phyloP scores from a whole-genome alignment of 2,113 vertebrate species.

The Microcebus griseorufus region DNA sequence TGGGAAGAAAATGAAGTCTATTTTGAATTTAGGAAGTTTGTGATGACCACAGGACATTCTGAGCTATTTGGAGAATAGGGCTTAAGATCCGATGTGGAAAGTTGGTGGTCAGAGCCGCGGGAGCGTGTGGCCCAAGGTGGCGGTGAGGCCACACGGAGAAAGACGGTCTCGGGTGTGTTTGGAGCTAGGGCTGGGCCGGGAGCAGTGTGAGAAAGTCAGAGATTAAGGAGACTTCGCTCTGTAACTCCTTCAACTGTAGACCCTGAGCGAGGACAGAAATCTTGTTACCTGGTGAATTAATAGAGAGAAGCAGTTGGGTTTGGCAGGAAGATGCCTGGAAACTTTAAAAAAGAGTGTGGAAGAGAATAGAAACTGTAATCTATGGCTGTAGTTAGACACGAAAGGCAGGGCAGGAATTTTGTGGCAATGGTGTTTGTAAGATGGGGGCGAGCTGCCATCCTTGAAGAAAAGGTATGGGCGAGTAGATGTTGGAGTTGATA shows the following conservation, averaged over 20 bases:
- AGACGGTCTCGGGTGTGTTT: neutral
- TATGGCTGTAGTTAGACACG: neutral
- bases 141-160: neutral
- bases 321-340: neutral
- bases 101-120: neutral
- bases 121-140: neutral
- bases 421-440: no score
- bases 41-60: fast-evolving
- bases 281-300: neutral
- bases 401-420: neutral
- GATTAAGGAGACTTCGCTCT: neutral
- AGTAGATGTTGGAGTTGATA: neutral
- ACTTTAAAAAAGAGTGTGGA: neutral
- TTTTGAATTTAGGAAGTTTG: neutral
- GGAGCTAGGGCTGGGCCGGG: neutral
- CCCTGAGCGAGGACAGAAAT: no score
- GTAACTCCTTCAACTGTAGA: neutral
- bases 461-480: neutral
- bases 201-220: no score
- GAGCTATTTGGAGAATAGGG: neutral
- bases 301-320: neutral
- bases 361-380: neutral
- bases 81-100: neutral
- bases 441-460: neutral
- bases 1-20: neutral